Conservation (phyloP, 2,888 invertebrate genomes). For the Mythimna impura region DNA sequence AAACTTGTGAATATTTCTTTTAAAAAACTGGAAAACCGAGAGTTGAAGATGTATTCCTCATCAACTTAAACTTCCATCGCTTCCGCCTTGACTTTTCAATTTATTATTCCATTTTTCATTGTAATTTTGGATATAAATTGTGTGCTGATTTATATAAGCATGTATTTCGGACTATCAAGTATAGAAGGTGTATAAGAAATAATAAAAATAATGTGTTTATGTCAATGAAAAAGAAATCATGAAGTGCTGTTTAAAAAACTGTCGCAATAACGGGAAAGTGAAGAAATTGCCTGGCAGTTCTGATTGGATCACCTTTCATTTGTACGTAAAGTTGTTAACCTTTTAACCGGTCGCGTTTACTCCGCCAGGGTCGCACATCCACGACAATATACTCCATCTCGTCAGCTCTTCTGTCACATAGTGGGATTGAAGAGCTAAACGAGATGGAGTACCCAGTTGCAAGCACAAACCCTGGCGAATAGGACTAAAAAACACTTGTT, state of each 20-base stretch:
- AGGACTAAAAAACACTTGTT: too few species aligned
- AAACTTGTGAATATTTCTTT: not conserved
- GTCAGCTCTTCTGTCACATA: too few species aligned
- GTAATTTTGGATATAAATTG: constrained; percentile 30
- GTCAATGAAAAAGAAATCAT: not conserved
- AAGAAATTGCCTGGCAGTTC: constrained; percentile 2
- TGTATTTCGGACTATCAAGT: constrained; percentile 5
- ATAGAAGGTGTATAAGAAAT: not conserved
- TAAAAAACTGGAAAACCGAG: not conserved
- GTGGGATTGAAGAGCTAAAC: too few species aligned
- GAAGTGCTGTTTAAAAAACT: constrained; percentile 32
- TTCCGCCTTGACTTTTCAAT: not conserved
- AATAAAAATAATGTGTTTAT: not conserved
- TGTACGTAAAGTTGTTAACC: constrained; percentile 18
- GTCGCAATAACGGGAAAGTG: constrained; percentile 11
- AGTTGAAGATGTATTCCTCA: not conserved
- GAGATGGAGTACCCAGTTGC: too few species aligned
- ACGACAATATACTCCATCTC: too few species aligned
- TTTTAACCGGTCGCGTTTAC: too few species aligned
- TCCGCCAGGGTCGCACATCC: too few species aligned
- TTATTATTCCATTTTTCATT: constrained; percentile 37
- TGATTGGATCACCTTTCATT: constrained; percentile 30
- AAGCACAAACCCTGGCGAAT: too few species aligned
- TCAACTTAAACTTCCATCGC: not conserved
- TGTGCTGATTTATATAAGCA: constrained; percentile 21